Evolutionary conservation across 2,888 invertebrate genomes (phyloP).

Genomic region (Lasioglossum oenotherae): DNA sequence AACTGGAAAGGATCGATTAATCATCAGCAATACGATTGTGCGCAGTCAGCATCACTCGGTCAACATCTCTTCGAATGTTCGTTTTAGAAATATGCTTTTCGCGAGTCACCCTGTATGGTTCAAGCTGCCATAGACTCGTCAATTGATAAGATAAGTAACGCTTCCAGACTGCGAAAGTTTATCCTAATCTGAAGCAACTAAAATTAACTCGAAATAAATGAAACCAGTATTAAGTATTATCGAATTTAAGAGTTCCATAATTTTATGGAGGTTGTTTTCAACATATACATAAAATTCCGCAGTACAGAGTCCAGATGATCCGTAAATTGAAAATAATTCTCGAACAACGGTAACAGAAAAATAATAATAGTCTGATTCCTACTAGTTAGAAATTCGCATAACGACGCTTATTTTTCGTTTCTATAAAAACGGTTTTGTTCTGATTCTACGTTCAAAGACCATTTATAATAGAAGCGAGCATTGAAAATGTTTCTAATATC

Average conservation of each 20-base stretch:
- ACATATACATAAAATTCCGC: not conserved
- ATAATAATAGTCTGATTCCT: constrained; percentile 9
- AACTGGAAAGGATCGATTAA: constrained; percentile 51
- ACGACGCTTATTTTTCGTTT: constrained; percentile 9
- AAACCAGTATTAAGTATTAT: not conserved
- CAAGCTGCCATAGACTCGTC: not conserved
- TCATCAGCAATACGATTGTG: constrained; percentile 46
- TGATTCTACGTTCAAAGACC: constrained; percentile 31
- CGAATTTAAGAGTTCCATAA: not conserved
- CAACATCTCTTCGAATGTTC: constrained; percentile 13
- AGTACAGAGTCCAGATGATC: not conserved
- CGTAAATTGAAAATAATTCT: not conserved
- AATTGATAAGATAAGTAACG: constrained; percentile 2
- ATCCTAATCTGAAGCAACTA: not conserved
- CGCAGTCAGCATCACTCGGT: constrained; percentile 42
- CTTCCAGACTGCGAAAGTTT: not conserved
- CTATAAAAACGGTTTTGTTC: constrained; percentile 19
- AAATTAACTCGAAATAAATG: not conserved
- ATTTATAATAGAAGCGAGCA: constrained; percentile 27
- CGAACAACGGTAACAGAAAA: constrained; percentile 25
- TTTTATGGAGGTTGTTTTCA: not conserved
- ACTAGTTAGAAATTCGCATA: constrained; percentile 13
- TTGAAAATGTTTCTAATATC: constrained; percentile 36
- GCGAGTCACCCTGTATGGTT: not conserved
- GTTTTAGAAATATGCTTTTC: not conserved